phyloP scores from a whole-genome alignment of 2,797 vertebrate species.

The Pipistrellus pipistrellus region DNA sequence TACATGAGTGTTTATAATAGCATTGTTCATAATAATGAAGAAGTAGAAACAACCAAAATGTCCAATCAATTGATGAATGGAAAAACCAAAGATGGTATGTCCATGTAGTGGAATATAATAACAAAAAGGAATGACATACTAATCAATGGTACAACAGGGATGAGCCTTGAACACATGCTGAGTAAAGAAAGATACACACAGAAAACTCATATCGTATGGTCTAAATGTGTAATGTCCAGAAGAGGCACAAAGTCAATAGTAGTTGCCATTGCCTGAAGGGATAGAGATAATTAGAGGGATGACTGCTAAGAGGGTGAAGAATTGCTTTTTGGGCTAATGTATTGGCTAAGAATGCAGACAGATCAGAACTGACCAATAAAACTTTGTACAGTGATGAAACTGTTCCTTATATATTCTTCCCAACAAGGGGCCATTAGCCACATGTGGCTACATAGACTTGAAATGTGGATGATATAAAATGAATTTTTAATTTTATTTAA shows the following conservation, averaged over 20 bases:
- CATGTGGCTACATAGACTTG: not conserved
- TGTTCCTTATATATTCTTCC: not conserved
- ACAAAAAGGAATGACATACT: not conserved
- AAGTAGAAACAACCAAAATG: not conserved
- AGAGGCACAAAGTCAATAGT: not conserved
- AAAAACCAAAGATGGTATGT: not conserved
- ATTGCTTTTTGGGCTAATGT: not conserved
- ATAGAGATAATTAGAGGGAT: not conserved
- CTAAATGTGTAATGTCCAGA: not conserved
- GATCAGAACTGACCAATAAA: not conserved
- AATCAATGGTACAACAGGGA: not conserved
- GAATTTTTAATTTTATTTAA: no score
- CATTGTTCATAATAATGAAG: not conserved
- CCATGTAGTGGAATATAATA: not conserved
- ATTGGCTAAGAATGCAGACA: not conserved
- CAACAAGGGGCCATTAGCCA: not conserved
- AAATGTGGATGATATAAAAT: not conserved
- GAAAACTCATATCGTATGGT: not conserved
- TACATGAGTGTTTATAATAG: not conserved
- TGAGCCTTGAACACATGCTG: conserved; percentile 16
- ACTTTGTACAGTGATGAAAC: not conserved
- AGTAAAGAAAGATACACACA: conserved; percentile 1
- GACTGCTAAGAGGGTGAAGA: not conserved
- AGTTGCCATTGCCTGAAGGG: not conserved
- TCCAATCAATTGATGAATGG: not conserved